Percentiles rank a stretch among this genome's conserved stretches.
Evolutionary conservation across 2,797 vertebrate species (phyloP).

Genomic region (Ispidina picta): DNA sequence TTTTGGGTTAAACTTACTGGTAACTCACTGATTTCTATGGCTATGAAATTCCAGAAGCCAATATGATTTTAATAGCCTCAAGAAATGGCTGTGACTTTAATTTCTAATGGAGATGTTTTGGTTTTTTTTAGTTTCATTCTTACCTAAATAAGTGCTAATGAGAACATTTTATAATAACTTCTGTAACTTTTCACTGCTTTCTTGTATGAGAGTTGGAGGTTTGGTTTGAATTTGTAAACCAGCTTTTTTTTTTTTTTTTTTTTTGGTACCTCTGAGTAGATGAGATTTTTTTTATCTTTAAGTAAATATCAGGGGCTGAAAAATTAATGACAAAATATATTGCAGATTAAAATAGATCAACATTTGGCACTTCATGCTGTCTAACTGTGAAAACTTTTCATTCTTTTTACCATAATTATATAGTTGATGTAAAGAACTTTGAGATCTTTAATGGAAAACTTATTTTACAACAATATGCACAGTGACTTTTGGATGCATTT

Average conservation of each 20-base stretch:
- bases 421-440: neutral
- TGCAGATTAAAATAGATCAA: neutral
- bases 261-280: neutral
- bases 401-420: neutral
- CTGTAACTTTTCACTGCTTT: neutral
- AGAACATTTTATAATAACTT: neutral
- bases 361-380: neutral
- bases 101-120: neutral
- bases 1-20: neutral
- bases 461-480: neutral
- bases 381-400: slow-evolving; percentile 2
- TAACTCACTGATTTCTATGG: neutral
- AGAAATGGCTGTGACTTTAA: neutral
- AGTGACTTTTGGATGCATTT: neutral
- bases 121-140: neutral
- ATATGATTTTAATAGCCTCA: neutral
- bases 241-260: neutral
- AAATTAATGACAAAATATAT: neutral
- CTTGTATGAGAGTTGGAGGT: neutral
- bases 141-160: slow-evolving; percentile 16
- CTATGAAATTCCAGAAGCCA: slow-evolving; percentile 14
- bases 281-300: neutral
- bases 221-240: neutral
- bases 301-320: neutral
- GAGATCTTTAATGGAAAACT: too few species aligned